phyloP scores from a whole-genome alignment of 1,140 invertebrate genomes.

The Apis dorsata region DNA sequence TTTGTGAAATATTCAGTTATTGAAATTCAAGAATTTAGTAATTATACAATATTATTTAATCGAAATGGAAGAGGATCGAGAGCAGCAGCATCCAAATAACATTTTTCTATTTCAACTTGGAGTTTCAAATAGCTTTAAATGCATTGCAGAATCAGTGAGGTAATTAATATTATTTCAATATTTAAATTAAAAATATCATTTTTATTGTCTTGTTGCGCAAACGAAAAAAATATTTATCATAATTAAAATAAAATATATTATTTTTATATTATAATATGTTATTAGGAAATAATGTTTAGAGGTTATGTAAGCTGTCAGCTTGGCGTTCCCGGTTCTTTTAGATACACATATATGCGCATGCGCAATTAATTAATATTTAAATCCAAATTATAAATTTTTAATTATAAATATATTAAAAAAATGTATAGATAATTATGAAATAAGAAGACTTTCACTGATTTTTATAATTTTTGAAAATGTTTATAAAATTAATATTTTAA shows the following conservation, averaged over 20 bases:
- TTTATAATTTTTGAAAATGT: too few relatives aligned
- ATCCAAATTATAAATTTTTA: not conserved
- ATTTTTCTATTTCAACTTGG: slow-evolving; percentile 61
- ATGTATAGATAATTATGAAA: not conserved
- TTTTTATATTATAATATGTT: too few relatives aligned
- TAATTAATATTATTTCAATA: slow-evolving; percentile 40
- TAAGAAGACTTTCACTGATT: too few relatives aligned
- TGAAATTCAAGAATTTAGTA: slow-evolving; percentile 17
- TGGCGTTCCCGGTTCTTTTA: slow-evolving; percentile 12
- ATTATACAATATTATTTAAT: not conserved
- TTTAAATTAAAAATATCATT: too few relatives aligned
- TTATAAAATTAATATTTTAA: too few relatives aligned
- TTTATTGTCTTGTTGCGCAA: too few relatives aligned
- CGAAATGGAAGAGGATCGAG: slow-evolving; percentile 38
- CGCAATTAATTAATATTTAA: not conserved
- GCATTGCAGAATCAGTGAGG: slow-evolving; percentile 70
- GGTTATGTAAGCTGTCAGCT: slow-evolving; percentile 16
- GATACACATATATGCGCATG: slow-evolving; percentile 1
- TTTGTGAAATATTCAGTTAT: slow-evolving; percentile 29
- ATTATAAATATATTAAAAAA: not conserved
- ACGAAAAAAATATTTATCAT: too few relatives aligned
- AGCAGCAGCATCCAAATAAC: slow-evolving; percentile 50
- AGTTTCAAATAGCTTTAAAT: slow-evolving; percentile 58
- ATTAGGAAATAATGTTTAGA: not conserved
- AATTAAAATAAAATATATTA: not conserved